Evolutionary conservation across 2,888 invertebrate species (phyloP).

Genomic region (Seira musarum): DNA sequence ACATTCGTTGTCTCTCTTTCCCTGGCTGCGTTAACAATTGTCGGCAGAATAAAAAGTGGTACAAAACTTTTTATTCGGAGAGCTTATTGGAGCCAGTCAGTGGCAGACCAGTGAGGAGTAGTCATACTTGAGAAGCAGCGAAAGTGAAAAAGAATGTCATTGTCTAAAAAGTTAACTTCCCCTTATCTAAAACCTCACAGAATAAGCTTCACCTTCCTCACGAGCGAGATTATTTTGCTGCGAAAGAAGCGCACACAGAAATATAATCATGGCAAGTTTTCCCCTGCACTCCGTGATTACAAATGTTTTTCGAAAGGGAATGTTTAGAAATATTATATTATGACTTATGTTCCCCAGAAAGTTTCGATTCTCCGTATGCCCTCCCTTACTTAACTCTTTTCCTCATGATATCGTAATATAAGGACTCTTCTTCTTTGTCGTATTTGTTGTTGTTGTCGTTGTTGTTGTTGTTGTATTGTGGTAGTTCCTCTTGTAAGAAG

Average conservation of each 20-base stretch:
- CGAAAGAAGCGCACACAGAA: too few relatives aligned
- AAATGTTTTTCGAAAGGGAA: too few relatives aligned
- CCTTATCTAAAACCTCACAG: background rate
- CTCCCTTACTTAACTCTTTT: too few relatives aligned
- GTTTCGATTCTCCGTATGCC: too few relatives aligned
- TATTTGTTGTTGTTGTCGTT: slow-evolving; percentile 27
- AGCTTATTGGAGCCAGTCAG: slow-evolving; percentile 4
- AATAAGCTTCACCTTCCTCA: too few relatives aligned
- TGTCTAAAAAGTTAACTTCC: slow-evolving; percentile 1
- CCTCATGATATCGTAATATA: too few relatives aligned
- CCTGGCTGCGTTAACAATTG: slow-evolving; percentile 44
- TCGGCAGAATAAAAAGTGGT: slow-evolving; percentile 21
- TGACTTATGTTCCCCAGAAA: too few relatives aligned
- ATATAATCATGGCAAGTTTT: too few relatives aligned
- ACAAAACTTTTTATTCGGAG: slow-evolving; percentile 3
- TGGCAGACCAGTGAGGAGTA: slow-evolving; percentile 10
- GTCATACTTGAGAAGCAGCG: background rate
- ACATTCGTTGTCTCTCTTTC: slow-evolving; percentile 8
- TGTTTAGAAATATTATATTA: too few relatives aligned
- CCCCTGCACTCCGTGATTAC: too few relatives aligned
- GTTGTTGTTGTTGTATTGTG: slow-evolving; percentile 18
- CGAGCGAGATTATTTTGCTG: too few relatives aligned
- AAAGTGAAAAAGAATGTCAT: slow-evolving; percentile 5
- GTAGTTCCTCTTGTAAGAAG: slow-evolving; percentile 16
- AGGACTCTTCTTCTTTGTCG: slow-evolving; percentile 16